Evolutionary conservation across 2,113 vertebrate species (phyloP).

Genomic region (Scytalopus superciliaris): DNA sequence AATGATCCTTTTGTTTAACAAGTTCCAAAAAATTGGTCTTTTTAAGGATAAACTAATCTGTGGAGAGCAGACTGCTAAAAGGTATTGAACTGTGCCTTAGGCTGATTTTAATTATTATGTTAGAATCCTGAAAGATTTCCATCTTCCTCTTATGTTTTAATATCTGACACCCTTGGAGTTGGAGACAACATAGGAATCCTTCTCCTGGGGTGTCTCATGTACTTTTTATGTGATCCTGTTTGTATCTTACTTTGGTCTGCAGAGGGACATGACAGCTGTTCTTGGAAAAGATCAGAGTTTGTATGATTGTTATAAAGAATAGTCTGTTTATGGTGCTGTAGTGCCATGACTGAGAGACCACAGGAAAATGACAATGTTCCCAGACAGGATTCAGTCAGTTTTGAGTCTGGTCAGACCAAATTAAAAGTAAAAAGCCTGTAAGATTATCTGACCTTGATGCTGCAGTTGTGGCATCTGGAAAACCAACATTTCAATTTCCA

Average conservation of each 20-base stretch:
- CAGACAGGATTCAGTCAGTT: neutral
- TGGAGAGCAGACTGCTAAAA: neutral
- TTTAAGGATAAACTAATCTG: neutral
- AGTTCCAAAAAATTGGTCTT: neutral
- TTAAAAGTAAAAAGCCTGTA: neutral
- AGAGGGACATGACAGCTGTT: neutral
- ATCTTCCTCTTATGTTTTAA: neutral
- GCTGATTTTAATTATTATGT: neutral
- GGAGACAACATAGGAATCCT: neutral
- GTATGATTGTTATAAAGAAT: neutral
- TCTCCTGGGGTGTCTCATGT: neutral
- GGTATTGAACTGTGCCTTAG: neutral
- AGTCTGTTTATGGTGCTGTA: neutral
- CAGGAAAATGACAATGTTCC: neutral
- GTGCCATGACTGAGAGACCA: neutral
- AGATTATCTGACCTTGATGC: neutral
- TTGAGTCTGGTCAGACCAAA: neutral
- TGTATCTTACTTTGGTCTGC: neutral
- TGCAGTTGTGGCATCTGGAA: neutral
- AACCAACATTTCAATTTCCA: neutral
- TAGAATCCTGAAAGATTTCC: neutral
- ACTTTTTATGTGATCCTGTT: neutral
- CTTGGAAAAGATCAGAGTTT: neutral
- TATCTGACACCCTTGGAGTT: neutral
- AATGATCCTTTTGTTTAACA: neutral